Evolutionary conservation across 2,888 invertebrate genomes (phyloP).

Genomic region (Dasypogon diadema): DNA sequence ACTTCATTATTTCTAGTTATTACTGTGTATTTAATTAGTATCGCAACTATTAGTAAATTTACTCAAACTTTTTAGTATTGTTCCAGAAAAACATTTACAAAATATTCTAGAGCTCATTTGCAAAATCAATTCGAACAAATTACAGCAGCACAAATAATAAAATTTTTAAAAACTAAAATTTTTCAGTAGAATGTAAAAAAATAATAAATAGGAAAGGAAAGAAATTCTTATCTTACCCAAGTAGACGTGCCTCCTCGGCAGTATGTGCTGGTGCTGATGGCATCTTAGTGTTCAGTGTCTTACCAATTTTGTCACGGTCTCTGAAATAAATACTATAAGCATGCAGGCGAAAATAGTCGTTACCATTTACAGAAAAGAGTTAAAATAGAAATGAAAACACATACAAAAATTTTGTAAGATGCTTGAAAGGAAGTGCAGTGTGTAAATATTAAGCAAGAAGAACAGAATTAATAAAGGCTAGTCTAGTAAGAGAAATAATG

Average conservation of each 20-base stretch:
- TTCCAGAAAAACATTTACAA: too few species aligned
- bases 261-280: conserved; percentile 69
- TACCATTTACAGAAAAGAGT: conserved; percentile 58
- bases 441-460: not conserved
- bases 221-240: conserved; percentile 78
- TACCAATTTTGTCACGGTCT: conserved; percentile 69
- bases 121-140: too few species aligned
- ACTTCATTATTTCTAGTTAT: too few species aligned
- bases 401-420: conserved; percentile 19
- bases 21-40: too few species aligned
- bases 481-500: not conserved
- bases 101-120: too few species aligned
- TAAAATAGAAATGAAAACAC: conserved; percentile 56
- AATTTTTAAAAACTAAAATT: too few species aligned
- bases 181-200: too few species aligned
- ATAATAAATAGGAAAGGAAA: conserved; percentile 30
- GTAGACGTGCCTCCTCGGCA: conserved; percentile 88
- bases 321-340: conserved; percentile 70
- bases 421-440: not conserved
- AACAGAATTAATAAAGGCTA: not conserved
- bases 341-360: conserved; percentile 67
- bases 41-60: too few species aligned
- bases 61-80: too few species aligned
- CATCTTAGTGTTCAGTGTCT: conserved; percentile 69
- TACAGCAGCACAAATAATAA: too few species aligned